These are phyloP conservation scores for Campopleginae sp. DNA, from an alignment of 2,888 invertebrate species.

Conservation along the genomic window DNA sequence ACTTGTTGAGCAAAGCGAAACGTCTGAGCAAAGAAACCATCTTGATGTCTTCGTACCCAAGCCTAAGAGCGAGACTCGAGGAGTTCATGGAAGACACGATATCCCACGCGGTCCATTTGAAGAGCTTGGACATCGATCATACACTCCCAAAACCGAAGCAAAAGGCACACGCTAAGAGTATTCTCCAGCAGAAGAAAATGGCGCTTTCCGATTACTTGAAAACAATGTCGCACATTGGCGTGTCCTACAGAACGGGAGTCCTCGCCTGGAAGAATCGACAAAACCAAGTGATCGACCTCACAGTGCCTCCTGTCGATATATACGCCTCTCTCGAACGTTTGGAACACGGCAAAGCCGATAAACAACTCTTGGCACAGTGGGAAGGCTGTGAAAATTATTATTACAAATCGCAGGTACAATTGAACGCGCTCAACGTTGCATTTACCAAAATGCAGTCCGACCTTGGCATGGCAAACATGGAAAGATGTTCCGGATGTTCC, in stretches of 20 bases:
- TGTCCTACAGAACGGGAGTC: slow-evolving; percentile 93
- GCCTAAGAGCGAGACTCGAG: slow-evolving; percentile 88
- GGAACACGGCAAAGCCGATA: slow-evolving; percentile 84
- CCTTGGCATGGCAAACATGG: slow-evolving; percentile 91
- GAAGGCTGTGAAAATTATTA: slow-evolving; percentile 91
- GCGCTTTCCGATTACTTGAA: slow-evolving; percentile 95
- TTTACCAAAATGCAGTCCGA: slow-evolving; percentile 90
- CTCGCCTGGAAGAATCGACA: slow-evolving; percentile 78
- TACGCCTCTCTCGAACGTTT: slow-evolving; percentile 86
- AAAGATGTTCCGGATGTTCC: slow-evolving; percentile 94
- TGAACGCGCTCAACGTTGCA: slow-evolving; percentile 87
- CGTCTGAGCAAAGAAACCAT: slow-evolving; percentile 88
- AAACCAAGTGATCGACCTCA: slow-evolving; percentile 87
- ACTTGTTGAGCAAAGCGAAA: slow-evolving; percentile 87
- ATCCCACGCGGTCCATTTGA: slow-evolving; percentile 89
- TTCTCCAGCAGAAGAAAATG: slow-evolving; percentile 93
- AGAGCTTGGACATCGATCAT: slow-evolving; percentile 86
- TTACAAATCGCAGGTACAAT: slow-evolving; percentile 89
- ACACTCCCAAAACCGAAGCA: slow-evolving; percentile 89
- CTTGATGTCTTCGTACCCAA: slow-evolving; percentile 86
- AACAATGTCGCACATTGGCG: slow-evolving; percentile 89
- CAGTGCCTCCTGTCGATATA: slow-evolving; percentile 90
- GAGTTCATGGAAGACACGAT: slow-evolving; percentile 88
- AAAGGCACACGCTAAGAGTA: slow-evolving; percentile 91
- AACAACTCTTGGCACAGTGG: slow-evolving; percentile 87